Percentiles rank a stretch among this genome's conserved stretches.
phyloP scores from a whole-genome alignment of 2,797 vertebrate species.

The Sebastes diploproa region DNA sequence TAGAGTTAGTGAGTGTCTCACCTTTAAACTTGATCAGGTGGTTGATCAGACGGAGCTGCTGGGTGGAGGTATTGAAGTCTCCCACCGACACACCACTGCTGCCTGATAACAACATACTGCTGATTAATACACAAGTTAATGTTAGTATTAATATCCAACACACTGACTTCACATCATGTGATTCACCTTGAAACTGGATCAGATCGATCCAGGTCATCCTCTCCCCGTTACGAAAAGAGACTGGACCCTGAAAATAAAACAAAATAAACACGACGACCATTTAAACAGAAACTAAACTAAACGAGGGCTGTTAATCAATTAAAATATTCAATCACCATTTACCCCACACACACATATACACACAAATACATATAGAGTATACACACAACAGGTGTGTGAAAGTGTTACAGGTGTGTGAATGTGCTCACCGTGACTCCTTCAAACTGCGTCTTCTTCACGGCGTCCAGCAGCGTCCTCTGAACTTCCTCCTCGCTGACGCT shows the following conservation, averaged over 20 bases:
- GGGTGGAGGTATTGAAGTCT: slow-evolving; percentile 86
- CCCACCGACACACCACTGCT: slow-evolving; percentile 87
- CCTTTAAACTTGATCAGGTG: slow-evolving; percentile 91
- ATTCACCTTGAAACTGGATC: slow-evolving; percentile 93
- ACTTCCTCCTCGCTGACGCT: slow-evolving; percentile 82
- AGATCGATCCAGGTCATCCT: slow-evolving; percentile 87
- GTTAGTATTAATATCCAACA: too few species aligned
- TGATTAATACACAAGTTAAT: too few species aligned
- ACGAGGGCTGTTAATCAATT: too few species aligned
- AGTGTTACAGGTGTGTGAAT: neutral
- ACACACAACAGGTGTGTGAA: neutral
- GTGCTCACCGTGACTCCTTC: slow-evolving; percentile 91
- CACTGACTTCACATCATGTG: neutral
- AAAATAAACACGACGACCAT: too few species aligned
- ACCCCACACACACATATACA: too few species aligned
- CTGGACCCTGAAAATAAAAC: slow-evolving; percentile 83
- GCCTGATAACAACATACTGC: slow-evolving; percentile 68
- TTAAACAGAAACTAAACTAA: too few species aligned
- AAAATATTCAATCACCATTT: too few species aligned
- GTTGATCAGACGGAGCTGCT: slow-evolving; percentile 85
- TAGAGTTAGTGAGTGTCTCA: slow-evolving; percentile 54
- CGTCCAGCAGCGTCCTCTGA: slow-evolving; percentile 86
- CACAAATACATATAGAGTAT: too few species aligned
- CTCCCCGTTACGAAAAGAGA: slow-evolving; percentile 90
- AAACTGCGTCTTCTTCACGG: slow-evolving; percentile 88